Percentiles rank a stretch among this genome's conserved stretches.
Conservation (phyloP, 2,113 vertebrate species). For the Cyanocitta stelleri region DNA sequence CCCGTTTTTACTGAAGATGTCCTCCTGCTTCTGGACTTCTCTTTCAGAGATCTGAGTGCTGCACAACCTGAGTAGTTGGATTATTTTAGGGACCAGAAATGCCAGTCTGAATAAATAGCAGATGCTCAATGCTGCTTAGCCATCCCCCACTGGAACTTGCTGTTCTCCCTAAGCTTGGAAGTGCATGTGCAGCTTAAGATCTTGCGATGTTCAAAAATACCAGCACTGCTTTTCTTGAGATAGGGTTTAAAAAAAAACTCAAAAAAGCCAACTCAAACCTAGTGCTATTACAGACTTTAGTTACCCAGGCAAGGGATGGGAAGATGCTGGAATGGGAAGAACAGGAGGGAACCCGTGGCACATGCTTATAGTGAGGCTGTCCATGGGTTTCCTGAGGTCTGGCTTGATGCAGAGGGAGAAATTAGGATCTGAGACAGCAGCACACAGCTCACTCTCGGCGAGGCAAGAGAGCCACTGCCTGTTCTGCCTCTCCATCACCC, state of each 20-base stretch:
- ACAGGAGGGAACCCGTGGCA: not conserved
- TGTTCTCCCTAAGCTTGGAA: not conserved
- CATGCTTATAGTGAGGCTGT: fast-evolving
- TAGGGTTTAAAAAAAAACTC: not conserved
- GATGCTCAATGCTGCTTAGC: not conserved
- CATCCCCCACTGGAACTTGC: not conserved
- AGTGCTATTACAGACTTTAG: not conserved
- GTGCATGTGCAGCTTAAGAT: not conserved
- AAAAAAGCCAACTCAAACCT: not conserved
- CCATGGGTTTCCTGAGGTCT: not conserved
- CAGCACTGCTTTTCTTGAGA: not conserved
- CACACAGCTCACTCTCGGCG: not conserved
- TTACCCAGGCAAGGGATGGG: not conserved
- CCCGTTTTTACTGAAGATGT: not conserved
- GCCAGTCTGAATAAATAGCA: not conserved
- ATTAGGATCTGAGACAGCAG: not conserved
- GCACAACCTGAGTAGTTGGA: not conserved
- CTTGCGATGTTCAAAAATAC: not conserved
- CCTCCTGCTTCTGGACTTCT: not conserved
- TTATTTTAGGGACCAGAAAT: not conserved
- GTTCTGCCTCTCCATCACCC: not conserved
- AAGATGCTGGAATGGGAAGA: not conserved
- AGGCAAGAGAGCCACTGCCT: not conserved
- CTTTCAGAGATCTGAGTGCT: not conserved
- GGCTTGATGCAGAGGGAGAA: not conserved